A percentile compares a stretch with the other conserved stretches of the same genome.
These are phyloP conservation scores for Thymelicus sylvestris DNA, from an alignment of 2,888 invertebrate genomes.

Conservation along the genomic window DNA sequence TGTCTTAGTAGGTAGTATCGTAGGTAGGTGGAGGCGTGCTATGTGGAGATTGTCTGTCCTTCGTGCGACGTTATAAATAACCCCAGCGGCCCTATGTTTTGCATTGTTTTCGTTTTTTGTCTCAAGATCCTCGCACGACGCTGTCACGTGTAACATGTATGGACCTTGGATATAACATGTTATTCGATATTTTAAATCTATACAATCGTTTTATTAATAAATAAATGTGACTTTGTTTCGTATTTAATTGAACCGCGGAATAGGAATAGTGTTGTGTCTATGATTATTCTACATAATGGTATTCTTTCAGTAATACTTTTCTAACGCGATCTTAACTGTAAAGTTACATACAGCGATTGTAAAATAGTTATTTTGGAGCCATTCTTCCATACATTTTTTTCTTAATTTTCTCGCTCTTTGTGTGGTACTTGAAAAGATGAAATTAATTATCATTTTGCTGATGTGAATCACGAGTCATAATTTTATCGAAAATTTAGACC, in stretches of 20 bases:
- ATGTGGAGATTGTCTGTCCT: slow-evolving; percentile 78
- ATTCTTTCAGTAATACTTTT: too few relatives aligned
- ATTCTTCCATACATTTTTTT: too few relatives aligned
- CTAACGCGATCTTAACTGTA: too few relatives aligned
- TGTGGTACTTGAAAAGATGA: too few relatives aligned
- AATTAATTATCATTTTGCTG: too few relatives aligned
- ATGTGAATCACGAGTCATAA: too few relatives aligned
- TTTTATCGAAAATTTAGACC: too few relatives aligned
- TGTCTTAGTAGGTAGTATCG: slow-evolving; percentile 36
- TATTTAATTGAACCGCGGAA: not conserved
- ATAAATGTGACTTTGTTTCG: not conserved
- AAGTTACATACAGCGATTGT: too few relatives aligned
- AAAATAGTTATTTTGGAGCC: too few relatives aligned
- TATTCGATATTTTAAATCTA: not conserved
- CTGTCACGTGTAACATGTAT: slow-evolving; percentile 41
- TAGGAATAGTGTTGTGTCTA: too few relatives aligned
- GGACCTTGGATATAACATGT: slow-evolving; percentile 6
- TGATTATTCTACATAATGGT: too few relatives aligned
- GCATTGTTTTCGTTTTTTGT: slow-evolving; percentile 58
- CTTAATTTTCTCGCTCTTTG: too few relatives aligned
- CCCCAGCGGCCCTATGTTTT: slow-evolving; percentile 60
- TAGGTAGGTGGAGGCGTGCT: slow-evolving; percentile 38
- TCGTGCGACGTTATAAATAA: slow-evolving; percentile 69
- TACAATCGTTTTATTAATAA: not conserved
- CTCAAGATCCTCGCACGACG: slow-evolving; percentile 52